Conservation (phyloP, 2,888 invertebrate species). For the Acleris literana region DNA sequence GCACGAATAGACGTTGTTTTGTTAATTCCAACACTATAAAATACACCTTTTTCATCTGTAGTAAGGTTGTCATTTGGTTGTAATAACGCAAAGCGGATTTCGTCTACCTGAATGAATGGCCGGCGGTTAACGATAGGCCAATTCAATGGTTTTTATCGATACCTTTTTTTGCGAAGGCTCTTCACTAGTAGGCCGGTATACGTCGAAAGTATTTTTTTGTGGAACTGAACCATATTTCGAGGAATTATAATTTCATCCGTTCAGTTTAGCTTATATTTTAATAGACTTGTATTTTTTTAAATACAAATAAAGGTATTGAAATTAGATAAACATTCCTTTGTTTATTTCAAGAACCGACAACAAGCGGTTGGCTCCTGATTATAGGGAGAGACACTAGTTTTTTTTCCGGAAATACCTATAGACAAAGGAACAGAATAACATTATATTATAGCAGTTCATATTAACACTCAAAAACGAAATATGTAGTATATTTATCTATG, state of each 20-base stretch:
- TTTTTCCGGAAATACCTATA: too few species aligned
- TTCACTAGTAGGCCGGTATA: slow-evolving; percentile 20
- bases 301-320: not conserved
- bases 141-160: slow-evolving; percentile 35
- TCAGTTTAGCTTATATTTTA: not conserved
- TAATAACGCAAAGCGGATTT: slow-evolving; percentile 10
- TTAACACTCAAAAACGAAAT: too few species aligned
- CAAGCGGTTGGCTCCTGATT: too few species aligned
- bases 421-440: too few species aligned
- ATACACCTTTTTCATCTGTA: not conserved
- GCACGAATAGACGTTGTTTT: slow-evolving; percentile 38
- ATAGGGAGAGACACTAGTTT: too few species aligned
- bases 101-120: slow-evolving; percentile 35
- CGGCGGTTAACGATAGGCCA: slow-evolving; percentile 28
- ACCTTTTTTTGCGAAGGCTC: slow-evolving; percentile 34
- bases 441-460: too few species aligned
- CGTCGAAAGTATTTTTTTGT: slow-evolving; percentile 22
- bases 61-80: slow-evolving; percentile 11
- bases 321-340: too few species aligned
- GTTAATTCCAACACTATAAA: slow-evolving; percentile 7
- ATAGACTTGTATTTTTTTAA: not conserved
- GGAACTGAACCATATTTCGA: not conserved
- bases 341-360: too few species aligned
- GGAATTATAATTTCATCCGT: not conserved
- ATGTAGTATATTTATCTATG: too few species aligned